Conservation (phyloP, 2,888 invertebrate genomes). For the Melipona beecheii region DNA sequence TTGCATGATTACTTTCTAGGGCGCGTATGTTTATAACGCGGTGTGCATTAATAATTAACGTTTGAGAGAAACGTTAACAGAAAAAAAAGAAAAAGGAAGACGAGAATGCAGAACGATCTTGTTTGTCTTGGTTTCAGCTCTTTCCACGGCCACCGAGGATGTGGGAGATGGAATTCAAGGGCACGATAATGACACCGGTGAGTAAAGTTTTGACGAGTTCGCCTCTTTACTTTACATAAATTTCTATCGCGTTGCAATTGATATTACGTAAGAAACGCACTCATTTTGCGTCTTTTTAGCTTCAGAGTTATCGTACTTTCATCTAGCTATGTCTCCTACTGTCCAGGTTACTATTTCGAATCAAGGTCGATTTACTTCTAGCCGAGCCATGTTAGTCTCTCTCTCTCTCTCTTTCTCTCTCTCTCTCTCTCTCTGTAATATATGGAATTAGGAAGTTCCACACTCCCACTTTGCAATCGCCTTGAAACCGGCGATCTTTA, state of each 20-base stretch:
- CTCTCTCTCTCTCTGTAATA: conserved; percentile 3
- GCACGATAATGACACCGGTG: conserved; percentile 80
- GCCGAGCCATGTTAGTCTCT: background rate
- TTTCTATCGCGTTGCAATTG: background rate
- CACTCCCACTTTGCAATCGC: background rate
- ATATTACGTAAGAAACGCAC: conserved; percentile 10
- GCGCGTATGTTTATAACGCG: conserved; percentile 63
- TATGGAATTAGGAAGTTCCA: conserved; percentile 28
- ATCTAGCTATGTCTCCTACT: conserved; percentile 1
- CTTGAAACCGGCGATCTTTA: conserved; percentile 8
- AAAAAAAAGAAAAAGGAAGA: background rate
- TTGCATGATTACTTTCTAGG: conserved; percentile 61
- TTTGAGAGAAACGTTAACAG: conserved; percentile 19
- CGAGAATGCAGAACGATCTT: conserved; percentile 20
- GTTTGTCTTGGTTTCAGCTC: conserved; percentile 74
- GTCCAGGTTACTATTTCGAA: background rate
- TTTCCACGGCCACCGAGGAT: conserved; percentile 80
- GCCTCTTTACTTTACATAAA: conserved; percentile 4
- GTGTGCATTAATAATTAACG: conserved; percentile 60
- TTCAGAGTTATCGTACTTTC: background rate
- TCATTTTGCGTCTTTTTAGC: background rate
- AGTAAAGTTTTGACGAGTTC: conserved; percentile 63
- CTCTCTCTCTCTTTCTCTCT: no score
- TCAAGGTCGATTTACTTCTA: conserved; percentile 17
- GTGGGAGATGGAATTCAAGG: conserved; percentile 76